Evolutionary conservation across 2,888 invertebrate species (phyloP), one percentile per base, ranked within the genome.

Genomic region (Oeneis ivallda): DNA sequence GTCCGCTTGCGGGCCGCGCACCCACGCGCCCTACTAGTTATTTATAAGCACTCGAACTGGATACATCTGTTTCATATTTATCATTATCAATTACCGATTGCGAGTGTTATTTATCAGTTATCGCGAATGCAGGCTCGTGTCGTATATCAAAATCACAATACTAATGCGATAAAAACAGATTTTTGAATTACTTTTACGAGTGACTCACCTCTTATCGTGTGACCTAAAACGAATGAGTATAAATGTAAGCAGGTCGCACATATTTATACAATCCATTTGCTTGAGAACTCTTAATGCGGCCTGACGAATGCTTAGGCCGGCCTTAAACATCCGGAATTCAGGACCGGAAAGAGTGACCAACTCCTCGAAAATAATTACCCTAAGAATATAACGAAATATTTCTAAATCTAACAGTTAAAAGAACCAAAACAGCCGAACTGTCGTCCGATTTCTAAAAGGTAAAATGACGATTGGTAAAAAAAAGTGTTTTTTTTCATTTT

Each of bases 181-280:
- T 17, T 15, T 45, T 15, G 9, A 15, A 45, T 45, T 15, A 17
- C 2, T 45, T 45, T 15, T 37, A 37, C 15, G 34, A 53, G 53
- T 54, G 53, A 10, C 1, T 54, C 15, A 10, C 34, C 34, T 53
- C 15, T 54, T 54, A 54, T 53, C 37, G 37, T n/a, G n/a, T 17
- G 17, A 10, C 34, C 37, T 53, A 32, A 53, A 53, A 32, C 34
- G 53, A 32, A 34, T 7, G 47, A 53, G 15, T 53, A 52, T 26
- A 54, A 54, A 54, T 54, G 37, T 15, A 37, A 54, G 37, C 53
- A 54, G 53, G 53, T 54, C 37, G 10, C 15, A 54, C n/a, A 11
- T 11, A 50, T 50, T 50, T 50, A 50, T 50, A 50, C 19, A 50
- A 19, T 53, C 10, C 34, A 15, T 53, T 37, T 53, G 8, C 4